phyloP scores from a whole-genome alignment of 2,113 vertebrate genomes.

The Cervus canadensis region DNA sequence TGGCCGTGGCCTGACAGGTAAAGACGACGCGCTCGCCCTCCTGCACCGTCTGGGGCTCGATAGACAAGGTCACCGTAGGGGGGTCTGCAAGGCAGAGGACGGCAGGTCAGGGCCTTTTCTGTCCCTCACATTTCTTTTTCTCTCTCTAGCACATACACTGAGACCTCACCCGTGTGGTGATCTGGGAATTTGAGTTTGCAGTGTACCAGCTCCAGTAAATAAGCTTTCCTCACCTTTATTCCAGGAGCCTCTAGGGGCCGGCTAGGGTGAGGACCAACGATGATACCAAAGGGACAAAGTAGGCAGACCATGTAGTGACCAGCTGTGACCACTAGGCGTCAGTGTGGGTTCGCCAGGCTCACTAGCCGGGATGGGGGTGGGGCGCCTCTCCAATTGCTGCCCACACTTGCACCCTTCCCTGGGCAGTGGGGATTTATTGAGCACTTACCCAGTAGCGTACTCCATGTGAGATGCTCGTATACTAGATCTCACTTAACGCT shows the following conservation, averaged over 20 bases:
- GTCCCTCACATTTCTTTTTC: background rate
- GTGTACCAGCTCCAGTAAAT: background rate
- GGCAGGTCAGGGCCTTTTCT: background rate
- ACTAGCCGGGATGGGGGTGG: background rate
- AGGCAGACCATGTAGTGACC: background rate
- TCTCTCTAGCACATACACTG: background rate
- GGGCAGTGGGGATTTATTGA: background rate
- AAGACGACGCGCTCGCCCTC: slow-evolving; percentile 94
- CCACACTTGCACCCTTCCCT: background rate
- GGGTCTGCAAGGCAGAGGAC: slow-evolving; percentile 81
- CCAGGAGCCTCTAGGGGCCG: background rate
- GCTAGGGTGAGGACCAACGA: background rate
- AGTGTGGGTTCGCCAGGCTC: slow-evolving; percentile 32
- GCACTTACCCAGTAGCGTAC: background rate
- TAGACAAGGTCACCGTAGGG: slow-evolving; percentile 92
- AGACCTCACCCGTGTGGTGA: background rate
- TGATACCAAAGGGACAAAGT: background rate
- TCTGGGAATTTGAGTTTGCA: background rate
- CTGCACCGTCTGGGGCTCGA: slow-evolving; percentile 93
- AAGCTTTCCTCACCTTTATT: background rate
- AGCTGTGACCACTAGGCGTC: slow-evolving; percentile 51
- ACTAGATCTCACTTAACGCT: background rate
- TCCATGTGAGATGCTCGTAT: background rate
- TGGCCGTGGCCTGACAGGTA: slow-evolving; percentile 92
- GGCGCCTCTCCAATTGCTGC: background rate